phyloP scores from a whole-genome alignment of 2,797 vertebrate genomes.

The Rhodeus uyekii region DNA sequence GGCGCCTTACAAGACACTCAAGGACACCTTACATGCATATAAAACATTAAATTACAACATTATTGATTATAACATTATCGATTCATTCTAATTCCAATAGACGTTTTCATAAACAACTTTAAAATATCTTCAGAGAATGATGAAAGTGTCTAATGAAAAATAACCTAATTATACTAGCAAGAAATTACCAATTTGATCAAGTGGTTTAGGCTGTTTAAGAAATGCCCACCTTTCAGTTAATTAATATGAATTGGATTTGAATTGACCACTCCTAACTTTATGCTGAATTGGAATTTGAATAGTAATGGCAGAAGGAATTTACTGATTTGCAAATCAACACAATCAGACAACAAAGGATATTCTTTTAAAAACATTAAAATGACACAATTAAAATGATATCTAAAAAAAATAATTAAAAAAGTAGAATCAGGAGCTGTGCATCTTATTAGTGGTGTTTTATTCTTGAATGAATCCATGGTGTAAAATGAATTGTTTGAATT shows the following conservation, averaged over 20 bases:
- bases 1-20: too few species aligned
- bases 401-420: not conserved
- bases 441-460: not conserved
- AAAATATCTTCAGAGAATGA: not conserved
- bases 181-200: not conserved
- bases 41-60: too few species aligned
- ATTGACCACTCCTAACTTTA: not conserved
- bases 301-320: not conserved
- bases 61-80: too few species aligned
- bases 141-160: constrained; percentile 15
- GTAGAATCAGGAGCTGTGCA: not conserved
- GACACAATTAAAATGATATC: too few species aligned
- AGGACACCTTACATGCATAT: too few species aligned
- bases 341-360: not conserved
- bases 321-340: not conserved
- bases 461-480: not conserved
- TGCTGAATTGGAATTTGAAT: not conserved
- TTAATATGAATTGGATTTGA: not conserved
- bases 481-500: not conserved
- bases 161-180: not conserved
- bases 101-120: not conserved
- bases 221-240: not conserved
- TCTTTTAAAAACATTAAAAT: too few species aligned
- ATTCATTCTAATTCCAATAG: too few species aligned
- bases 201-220: not conserved